Evolutionary conservation across 1,140 invertebrate species (phyloP).

Genomic region (Spodoptera frugiperda): DNA sequence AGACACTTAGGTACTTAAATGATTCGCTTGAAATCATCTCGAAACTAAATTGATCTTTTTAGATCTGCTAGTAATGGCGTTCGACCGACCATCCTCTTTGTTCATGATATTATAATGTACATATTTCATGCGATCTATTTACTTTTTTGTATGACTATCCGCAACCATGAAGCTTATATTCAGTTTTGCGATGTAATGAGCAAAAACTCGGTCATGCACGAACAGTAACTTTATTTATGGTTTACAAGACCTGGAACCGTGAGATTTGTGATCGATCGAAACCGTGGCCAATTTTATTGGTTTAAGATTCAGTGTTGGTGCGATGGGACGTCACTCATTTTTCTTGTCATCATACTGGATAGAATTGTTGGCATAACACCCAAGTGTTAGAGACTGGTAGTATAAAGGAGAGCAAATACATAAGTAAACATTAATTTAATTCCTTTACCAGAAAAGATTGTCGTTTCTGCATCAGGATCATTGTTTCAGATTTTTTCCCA

Average conservation of each 20-base stretch:
- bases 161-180: conserved; percentile 56
- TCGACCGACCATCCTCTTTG: conserved; percentile 47
- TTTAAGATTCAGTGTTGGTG: conserved; percentile 1
- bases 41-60: conserved; percentile 26
- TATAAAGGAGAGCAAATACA: too few species aligned
- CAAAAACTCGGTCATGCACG: conserved; percentile 64
- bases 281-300: conserved; percentile 35
- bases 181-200: conserved; percentile 58
- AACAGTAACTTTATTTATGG: conserved; percentile 53
- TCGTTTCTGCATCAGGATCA: too few species aligned
- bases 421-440: too few species aligned
- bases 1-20: background rate
- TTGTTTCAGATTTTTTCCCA: too few species aligned
- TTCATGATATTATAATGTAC: conserved; percentile 55
- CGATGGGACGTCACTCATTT: too few species aligned
- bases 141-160: conserved; percentile 53
- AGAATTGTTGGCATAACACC: too few species aligned
- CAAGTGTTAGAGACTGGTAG: too few species aligned
- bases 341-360: too few species aligned
- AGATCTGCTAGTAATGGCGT: conserved; percentile 46
- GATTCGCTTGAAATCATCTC: conserved; percentile 27
- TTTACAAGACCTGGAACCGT: conserved; percentile 47
- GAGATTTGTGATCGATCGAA: conserved; percentile 49
- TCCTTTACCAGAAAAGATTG: too few species aligned
- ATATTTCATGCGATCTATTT: conserved; percentile 59